Percentiles rank a stretch among this genome's conserved stretches.
Evolutionary conservation across 2,797 vertebrate genomes (phyloP).

Genomic region (Gila robusta): DNA sequence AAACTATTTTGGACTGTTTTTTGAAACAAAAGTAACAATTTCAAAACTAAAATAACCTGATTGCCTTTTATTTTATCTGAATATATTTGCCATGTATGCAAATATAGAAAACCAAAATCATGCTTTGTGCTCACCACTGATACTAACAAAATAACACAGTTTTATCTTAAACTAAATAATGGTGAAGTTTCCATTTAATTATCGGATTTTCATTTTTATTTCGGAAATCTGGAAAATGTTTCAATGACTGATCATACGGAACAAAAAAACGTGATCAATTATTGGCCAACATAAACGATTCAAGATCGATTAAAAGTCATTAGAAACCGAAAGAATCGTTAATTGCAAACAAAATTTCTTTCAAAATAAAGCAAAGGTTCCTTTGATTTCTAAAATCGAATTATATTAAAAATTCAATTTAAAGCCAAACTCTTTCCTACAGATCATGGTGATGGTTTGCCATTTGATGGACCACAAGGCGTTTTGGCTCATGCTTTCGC

Average conservation of each 20-base stretch:
- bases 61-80: too few relatives aligned
- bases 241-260: background rate
- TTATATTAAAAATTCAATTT: background rate
- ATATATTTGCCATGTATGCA: too few relatives aligned
- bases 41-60: too few relatives aligned
- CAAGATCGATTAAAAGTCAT: background rate
- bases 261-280: background rate
- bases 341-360: background rate
- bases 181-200: background rate
- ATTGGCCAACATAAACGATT: background rate
- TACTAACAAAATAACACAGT: background rate
- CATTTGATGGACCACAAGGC: slow-evolving; percentile 62
- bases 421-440: background rate
- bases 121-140: too few relatives aligned
- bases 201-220: background rate
- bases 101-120: too few relatives aligned
- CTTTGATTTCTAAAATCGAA: background rate
- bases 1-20: too few relatives aligned
- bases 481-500: slow-evolving; percentile 67
- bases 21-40: too few relatives aligned
- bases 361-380: background rate
- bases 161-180: background rate
- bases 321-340: background rate
- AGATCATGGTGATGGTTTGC: slow-evolving; percentile 61
- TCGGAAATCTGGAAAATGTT: background rate